Conservation (phyloP, 2,797 vertebrate species). For the Acipenser oxyrinchus region DNA sequence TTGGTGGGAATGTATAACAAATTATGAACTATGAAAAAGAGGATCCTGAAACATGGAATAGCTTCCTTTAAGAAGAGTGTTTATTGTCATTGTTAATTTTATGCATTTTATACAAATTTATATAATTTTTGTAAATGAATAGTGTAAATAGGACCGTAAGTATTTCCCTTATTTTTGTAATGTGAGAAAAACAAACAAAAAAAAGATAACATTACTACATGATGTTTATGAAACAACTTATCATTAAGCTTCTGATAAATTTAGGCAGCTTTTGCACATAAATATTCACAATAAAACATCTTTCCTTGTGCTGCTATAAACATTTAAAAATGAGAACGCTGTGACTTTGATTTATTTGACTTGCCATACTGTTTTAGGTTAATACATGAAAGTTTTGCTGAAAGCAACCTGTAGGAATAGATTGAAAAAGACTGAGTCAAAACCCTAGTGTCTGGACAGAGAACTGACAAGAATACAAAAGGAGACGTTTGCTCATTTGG, state of each 20-base stretch:
- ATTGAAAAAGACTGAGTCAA: no score
- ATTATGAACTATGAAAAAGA: constrained; percentile 14
- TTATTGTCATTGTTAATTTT: constrained; percentile 41
- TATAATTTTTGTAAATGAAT: constrained; percentile 83
- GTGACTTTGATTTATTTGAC: constrained; percentile 11
- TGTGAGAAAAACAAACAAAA: no score
- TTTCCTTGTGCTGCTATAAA: constrained; percentile 53
- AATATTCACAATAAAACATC: constrained; percentile 70
- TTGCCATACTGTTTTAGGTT: no score
- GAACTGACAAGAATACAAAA: no score
- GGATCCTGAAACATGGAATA: constrained; percentile 33
- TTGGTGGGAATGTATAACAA: constrained; percentile 29
- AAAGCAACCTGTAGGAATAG: no score
- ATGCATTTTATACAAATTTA: constrained; percentile 70
- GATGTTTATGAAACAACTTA: constrained; percentile 52
- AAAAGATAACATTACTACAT: constrained; percentile 28
- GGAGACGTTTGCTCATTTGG: no score
- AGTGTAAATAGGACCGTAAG: constrained; percentile 71
- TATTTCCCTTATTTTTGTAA: constrained; percentile 74
- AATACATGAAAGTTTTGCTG: no score
- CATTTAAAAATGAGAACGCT: constrained; percentile 22
- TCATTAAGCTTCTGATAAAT: constrained; percentile 54
- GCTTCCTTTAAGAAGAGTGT: constrained; percentile 58
- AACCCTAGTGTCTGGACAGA: no score
- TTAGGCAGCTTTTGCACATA: constrained; percentile 76